phyloP scores from a whole-genome alignment of 2,888 invertebrate genomes.

The Anthoptus insignis region DNA sequence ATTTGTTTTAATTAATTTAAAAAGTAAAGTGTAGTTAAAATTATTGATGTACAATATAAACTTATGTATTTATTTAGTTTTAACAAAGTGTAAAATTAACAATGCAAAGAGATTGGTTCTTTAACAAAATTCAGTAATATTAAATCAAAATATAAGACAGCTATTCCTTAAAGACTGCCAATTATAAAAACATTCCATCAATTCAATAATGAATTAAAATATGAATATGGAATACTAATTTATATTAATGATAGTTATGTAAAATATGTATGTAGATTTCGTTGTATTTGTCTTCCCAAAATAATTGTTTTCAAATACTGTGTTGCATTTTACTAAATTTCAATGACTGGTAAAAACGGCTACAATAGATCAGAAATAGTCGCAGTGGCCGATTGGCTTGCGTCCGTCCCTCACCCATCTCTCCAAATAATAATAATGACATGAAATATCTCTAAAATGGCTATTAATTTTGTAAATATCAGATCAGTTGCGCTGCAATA shows the following conservation, averaged over 20 bases:
- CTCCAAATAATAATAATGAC: too few species aligned
- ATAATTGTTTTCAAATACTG: conserved; percentile 12
- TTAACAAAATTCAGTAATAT: background rate
- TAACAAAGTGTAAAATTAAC: background rate
- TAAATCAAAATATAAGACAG: background rate
- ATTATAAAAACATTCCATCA: conserved; percentile 64
- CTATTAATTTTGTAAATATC: too few species aligned
- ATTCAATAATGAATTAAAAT: conserved; percentile 51
- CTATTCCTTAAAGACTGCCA: conserved; percentile 45
- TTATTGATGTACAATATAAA: background rate
- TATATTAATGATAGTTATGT: conserved; percentile 62
- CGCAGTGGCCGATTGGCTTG: too few species aligned
- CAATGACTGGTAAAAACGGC: too few species aligned
- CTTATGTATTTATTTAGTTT: conserved; percentile 1
- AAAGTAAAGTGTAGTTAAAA: background rate
- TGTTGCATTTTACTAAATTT: conserved; percentile 26
- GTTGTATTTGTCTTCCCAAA: conserved; percentile 40
- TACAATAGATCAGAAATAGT: too few species aligned
- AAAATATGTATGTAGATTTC: conserved; percentile 52
- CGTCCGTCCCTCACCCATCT: too few species aligned
- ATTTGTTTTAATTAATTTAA: conserved; percentile 8
- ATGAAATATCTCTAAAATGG: too few species aligned
- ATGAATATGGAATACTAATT: conserved; percentile 54
- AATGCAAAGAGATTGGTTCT: background rate
- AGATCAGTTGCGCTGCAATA: too few species aligned